Evolutionary conservation across 2,113 vertebrate species (phyloP), one percentile per base, ranked within the genome.

Genomic region (Ardeotis arabs): DNA sequence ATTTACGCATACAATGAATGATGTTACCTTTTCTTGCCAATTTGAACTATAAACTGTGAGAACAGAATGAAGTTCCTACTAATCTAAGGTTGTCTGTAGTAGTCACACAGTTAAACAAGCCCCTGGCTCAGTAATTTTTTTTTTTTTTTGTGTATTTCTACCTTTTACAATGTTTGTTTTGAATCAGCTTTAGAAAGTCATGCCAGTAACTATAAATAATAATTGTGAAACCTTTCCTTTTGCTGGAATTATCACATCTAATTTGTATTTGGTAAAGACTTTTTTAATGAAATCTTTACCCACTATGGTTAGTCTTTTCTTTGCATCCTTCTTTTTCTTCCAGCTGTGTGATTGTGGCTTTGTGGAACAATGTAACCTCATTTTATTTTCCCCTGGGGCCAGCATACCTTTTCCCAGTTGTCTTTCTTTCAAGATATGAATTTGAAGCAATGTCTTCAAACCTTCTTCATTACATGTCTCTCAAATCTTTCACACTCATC

Each of bases 41-140:
- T 69, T 49, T 67, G 7, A 41, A 41, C 24, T 28, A 1, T 24
- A 29, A 76, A 1, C n/a, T 20, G 28, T 0, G 1, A 79, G 29
- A 90, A 27, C 22, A 27, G 50, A 45, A n/a, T 66, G 16, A 70
- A 37, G 15, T 84, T 74, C 5, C 0, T 89, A 70, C 50, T 39
- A 14, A 29, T 28, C 21, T 25, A 14, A 49, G 16, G 5, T 20
- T 62, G 33, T 67, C 19, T 45, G 23, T 41, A 56, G 31, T n/a
- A 63, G 50, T 67, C 64, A 41, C 29, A 16, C 70, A 59, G 28
- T 75, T 92, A 73, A 96, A 89, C 9, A 12, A 45, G 11, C 14
- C 17, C 6, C 28, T 37, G 23, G 31, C n/a, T 91, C 27, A 44
- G 33, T 74, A 47, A 12, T 74, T 67, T 5, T 68, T 2, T 56